Conservation (phyloP, 1,140 invertebrate genomes). For the Lysiphlebus fabarum region DNA sequence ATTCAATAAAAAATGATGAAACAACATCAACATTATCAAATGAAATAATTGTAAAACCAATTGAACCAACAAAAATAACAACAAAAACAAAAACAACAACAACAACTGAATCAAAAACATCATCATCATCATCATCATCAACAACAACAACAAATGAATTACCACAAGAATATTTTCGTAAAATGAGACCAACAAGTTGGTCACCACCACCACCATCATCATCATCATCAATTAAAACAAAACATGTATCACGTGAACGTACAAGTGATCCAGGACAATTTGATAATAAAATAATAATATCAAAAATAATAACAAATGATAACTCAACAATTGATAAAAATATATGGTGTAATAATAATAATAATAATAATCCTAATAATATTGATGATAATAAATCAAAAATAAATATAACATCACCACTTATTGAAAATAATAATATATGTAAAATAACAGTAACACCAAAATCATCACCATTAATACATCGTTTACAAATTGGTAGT, state of each 20-base stretch:
- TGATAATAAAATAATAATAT: constrained; percentile 16
- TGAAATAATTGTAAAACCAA: neutral
- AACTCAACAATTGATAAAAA: constrained; percentile 15
- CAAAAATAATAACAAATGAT: constrained; percentile 10
- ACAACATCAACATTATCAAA: neutral
- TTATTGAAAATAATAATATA: constrained; percentile 38
- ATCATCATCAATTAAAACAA: constrained; percentile 41
- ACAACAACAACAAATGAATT: neutral
- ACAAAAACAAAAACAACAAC: constrained; percentile 18
- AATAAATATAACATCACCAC: constrained; percentile 38
- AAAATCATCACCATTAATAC: constrained; percentile 51
- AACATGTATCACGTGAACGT: constrained; percentile 28
- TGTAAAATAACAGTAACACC: constrained; percentile 53
- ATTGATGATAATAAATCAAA: constrained; percentile 31
- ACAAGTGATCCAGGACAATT: constrained; percentile 29
- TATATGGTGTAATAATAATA: constrained; percentile 4
- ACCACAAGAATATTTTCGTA: constrained; percentile 38
- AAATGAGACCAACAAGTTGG: constrained; percentile 49
- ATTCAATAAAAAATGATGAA: neutral
- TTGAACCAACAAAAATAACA: constrained; percentile 13
- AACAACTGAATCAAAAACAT: neutral
- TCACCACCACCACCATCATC: constrained; percentile 48
- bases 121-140: neutral
- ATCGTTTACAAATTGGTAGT: constrained; percentile 60
- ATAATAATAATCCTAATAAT: too few relatives aligned